Conservation (phyloP, 2,113 vertebrate genomes). For the Gambusia affinis region DNA sequence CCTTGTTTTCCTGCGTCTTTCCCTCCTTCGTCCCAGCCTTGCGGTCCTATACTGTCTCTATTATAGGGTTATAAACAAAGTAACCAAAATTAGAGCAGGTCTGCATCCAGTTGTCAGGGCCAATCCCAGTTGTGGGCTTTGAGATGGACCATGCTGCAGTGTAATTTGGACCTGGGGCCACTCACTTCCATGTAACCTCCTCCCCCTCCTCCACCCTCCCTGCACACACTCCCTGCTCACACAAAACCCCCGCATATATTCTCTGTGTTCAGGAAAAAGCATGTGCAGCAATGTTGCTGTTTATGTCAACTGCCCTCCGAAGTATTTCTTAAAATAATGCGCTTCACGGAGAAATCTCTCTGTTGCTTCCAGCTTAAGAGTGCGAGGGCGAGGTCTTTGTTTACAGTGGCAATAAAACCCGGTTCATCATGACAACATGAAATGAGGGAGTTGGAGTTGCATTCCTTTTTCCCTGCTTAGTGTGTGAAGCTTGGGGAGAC, state of each 20-base stretch:
- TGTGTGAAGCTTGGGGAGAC: slow-evolving; percentile 13
- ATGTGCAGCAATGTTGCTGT: slow-evolving; percentile 13
- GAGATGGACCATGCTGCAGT: slow-evolving; percentile 78
- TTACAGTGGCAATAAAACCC: slow-evolving; percentile 53
- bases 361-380: slow-evolving; percentile 41
- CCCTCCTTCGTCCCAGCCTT: slow-evolving; percentile 29
- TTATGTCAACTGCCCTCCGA: neutral
- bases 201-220: slow-evolving; percentile 10
- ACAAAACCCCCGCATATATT: slow-evolving; percentile 20
- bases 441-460: slow-evolving; percentile 44
- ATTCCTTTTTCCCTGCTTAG: slow-evolving; percentile 41
- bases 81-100: slow-evolving; percentile 84
- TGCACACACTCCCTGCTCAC: too few species aligned
- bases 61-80: slow-evolving; percentile 85
- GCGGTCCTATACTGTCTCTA: slow-evolving; percentile 76
- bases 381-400: slow-evolving; percentile 48
- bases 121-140: slow-evolving; percentile 83
- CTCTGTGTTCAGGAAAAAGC: slow-evolving; percentile 29
- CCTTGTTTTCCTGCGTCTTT: too few species aligned
- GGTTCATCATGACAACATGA: slow-evolving; percentile 60
- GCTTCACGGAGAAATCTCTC: slow-evolving; percentile 9
- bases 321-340: slow-evolving; percentile 25
- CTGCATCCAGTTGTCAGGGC: slow-evolving; percentile 80
- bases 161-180: slow-evolving; percentile 71
- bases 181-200: slow-evolving; percentile 40